Conservation (phyloP, 1,140 invertebrate species). For the Sweltsa coloradensis region DNA sequence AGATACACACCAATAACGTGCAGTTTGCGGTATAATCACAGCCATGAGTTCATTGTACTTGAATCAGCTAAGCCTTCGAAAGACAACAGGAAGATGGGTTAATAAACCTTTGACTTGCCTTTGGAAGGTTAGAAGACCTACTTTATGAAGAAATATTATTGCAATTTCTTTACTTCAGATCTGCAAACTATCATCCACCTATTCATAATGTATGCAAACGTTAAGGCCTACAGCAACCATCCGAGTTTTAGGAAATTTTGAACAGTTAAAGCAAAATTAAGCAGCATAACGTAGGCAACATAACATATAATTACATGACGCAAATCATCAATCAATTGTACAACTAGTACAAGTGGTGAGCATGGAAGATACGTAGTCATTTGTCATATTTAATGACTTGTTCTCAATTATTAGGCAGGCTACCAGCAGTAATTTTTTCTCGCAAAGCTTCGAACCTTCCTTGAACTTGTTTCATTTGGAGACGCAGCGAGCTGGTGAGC, state of each 20-base stretch:
- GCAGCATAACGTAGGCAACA: neutral
- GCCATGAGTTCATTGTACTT: too few species aligned
- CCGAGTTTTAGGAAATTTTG: neutral
- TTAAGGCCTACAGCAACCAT: too few species aligned
- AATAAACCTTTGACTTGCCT: too few species aligned
- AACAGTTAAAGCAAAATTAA: neutral
- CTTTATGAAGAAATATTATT: too few species aligned
- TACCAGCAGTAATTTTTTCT: neutral
- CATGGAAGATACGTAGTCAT: neutral
- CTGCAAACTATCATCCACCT: too few species aligned
- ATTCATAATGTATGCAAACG: too few species aligned
- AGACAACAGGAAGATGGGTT: too few species aligned
- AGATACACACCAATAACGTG: too few species aligned
- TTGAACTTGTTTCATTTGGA: conserved; percentile 31
- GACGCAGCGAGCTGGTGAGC: conserved; percentile 37
- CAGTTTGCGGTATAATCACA: too few species aligned
- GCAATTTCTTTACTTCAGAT: too few species aligned
- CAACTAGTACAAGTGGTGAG: neutral
- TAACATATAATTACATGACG: neutral
- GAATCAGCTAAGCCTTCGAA: too few species aligned
- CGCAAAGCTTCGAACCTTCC: conserved; percentile 19
- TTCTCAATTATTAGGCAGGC: neutral
- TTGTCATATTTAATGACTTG: neutral
- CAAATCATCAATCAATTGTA: neutral
- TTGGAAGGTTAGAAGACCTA: too few species aligned